These are phyloP conservation scores for Graptemys geographica DNA, from an alignment of 2,797 vertebrate genomes.

Conservation along the genomic window DNA sequence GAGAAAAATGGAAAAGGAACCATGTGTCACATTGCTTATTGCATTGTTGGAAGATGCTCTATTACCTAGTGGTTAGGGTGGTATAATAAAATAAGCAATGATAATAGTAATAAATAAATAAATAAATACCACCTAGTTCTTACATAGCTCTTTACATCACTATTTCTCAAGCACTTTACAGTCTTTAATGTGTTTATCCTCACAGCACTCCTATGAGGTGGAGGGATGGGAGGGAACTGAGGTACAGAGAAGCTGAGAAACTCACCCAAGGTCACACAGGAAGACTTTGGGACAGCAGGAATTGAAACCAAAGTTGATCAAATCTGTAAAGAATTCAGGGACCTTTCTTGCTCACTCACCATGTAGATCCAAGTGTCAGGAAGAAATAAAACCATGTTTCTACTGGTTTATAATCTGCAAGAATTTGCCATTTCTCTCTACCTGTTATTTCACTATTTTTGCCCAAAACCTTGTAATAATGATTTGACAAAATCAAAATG, in stretches of 20 bases:
- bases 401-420: background rate
- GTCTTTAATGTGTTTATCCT: background rate
- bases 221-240: background rate
- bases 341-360: background rate
- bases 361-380: background rate
- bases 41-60: background rate
- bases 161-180: background rate
- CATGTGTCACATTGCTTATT: background rate
- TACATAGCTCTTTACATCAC: background rate
- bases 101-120: accelerated
- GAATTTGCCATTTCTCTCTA: background rate
- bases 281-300: background rate
- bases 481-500: background rate
- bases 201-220: background rate
- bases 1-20: background rate
- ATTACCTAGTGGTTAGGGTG: background rate
- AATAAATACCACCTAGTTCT: background rate
- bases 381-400: background rate
- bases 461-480: background rate
- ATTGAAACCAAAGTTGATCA: background rate
- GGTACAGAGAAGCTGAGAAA: background rate
- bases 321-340: background rate
- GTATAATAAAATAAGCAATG: background rate
- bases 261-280: background rate
- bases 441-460: background rate